These are phyloP conservation scores for Pycnomerus fuliginosus DNA, from an alignment of 2,888 invertebrate genomes.

Conservation along the genomic window DNA sequence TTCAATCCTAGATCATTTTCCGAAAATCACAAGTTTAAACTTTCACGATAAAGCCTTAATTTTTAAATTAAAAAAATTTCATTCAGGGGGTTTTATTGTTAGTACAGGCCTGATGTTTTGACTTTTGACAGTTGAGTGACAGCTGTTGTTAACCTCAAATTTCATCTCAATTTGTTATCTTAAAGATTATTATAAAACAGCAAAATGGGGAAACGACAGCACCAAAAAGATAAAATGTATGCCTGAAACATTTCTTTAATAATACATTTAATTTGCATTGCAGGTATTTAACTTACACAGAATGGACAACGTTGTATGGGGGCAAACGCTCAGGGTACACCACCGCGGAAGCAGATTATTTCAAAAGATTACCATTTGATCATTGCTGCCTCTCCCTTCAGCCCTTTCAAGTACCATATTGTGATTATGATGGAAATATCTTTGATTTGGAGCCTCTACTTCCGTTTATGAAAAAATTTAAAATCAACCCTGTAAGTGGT, in stretches of 20 bases:
- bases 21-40: too few relatives aligned
- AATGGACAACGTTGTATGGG: constrained; percentile 88
- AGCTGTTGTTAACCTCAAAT: constrained; percentile 12
- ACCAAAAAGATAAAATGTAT: constrained; percentile 93
- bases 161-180: constrained; percentile 3
- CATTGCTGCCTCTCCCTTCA: constrained; percentile 90
- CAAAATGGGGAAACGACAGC: constrained; percentile 90
- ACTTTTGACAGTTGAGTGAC: too few relatives aligned
- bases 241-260: constrained; percentile 26
- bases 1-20: too few relatives aligned
- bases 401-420: constrained; percentile 90
- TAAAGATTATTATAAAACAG: constrained; percentile 1
- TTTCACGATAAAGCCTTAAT: too few relatives aligned
- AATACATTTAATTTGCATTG: constrained; percentile 7
- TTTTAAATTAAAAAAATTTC: too few relatives aligned
- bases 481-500: constrained; percentile 92
- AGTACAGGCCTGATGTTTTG: too few relatives aligned
- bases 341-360: constrained; percentile 74
- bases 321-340: constrained; percentile 72
- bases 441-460: constrained; percentile 88
- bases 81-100: too few relatives aligned
- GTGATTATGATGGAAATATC: constrained; percentile 86
- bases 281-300: constrained; percentile 84
- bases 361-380: constrained; percentile 88
- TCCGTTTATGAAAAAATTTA: constrained; percentile 86